These are phyloP conservation scores for Andrena marginata DNA, from an alignment of 2,888 invertebrate genomes.

Conservation along the genomic window DNA sequence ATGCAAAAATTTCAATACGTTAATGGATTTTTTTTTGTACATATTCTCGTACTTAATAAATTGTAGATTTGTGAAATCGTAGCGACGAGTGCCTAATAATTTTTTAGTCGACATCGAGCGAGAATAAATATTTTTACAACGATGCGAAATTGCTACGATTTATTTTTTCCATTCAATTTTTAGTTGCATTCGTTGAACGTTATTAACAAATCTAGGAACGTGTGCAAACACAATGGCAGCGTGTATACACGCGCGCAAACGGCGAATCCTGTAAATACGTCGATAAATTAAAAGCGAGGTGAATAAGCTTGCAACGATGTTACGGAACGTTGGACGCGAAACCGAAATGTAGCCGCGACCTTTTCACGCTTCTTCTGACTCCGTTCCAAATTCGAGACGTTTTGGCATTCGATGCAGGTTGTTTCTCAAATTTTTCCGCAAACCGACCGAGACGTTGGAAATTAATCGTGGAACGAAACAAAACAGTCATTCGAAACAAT, in stretches of 20 bases:
- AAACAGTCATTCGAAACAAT: not conserved
- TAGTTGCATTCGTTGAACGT: conserved; percentile 7
- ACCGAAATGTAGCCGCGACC: conserved; percentile 22
- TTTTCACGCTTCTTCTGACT: conserved; percentile 58
- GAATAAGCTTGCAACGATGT: conserved; percentile 40
- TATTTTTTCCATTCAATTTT: not conserved
- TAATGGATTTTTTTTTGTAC: no score
- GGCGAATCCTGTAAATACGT: conserved; percentile 35
- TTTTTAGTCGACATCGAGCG: no score
- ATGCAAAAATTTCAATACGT: no score
- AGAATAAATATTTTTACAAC: no score
- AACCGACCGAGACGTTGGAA: not conserved
- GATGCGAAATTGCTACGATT: not conserved
- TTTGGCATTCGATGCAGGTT: conserved; percentile 48
- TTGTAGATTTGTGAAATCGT: no score
- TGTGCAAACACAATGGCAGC: conserved; percentile 49
- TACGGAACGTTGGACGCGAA: conserved; percentile 16
- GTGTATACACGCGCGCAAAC: not conserved
- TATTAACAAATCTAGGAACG: conserved; percentile 47
- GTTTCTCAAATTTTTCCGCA: conserved; percentile 36
- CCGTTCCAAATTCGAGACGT: conserved; percentile 58
- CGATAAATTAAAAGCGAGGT: conserved; percentile 43
- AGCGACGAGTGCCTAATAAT: not conserved
- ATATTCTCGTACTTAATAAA: no score
- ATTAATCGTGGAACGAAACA: not conserved